Evolutionary conservation across 2,113 vertebrate genomes (phyloP).

Genomic region (Ceyx margarethae): DNA sequence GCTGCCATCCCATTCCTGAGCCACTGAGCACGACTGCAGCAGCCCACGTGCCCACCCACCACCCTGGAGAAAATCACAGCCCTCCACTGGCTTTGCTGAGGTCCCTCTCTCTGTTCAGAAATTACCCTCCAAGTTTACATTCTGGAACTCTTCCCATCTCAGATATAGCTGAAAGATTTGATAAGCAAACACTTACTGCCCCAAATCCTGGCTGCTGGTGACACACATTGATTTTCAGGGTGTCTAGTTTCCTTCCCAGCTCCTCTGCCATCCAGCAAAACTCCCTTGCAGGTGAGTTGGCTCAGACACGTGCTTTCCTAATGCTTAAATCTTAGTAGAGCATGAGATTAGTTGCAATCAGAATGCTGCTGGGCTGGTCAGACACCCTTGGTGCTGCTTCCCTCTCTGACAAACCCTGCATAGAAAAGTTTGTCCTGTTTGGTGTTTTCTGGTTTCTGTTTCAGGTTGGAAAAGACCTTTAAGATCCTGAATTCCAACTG

Average conservation of each 20-base stretch:
- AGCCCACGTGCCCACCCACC: fast-evolving
- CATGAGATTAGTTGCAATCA: background rate
- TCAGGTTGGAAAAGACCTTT: background rate
- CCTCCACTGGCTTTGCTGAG: fast-evolving
- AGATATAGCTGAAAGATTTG: background rate
- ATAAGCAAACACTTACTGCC: background rate
- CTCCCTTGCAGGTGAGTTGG: background rate
- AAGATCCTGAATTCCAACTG: background rate
- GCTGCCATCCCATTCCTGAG: background rate
- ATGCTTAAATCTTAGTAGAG: background rate
- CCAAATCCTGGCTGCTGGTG: fast-evolving
- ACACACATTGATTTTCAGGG: background rate
- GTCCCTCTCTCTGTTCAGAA: background rate
- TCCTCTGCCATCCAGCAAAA: background rate
- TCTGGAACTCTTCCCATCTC: background rate
- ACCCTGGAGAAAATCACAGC: background rate
- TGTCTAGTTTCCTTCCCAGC: background rate
- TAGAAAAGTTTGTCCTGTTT: fast-evolving
- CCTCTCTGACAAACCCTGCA: background rate
- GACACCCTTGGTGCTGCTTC: background rate
- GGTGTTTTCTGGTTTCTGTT: too few relatives aligned
- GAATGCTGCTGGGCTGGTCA: background rate
- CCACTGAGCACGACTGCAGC: fast-evolving
- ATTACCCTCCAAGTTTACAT: background rate
- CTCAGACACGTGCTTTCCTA: background rate